phyloP scores from a whole-genome alignment of 2,888 invertebrate genomes.

The Eumerus sabulonum region DNA sequence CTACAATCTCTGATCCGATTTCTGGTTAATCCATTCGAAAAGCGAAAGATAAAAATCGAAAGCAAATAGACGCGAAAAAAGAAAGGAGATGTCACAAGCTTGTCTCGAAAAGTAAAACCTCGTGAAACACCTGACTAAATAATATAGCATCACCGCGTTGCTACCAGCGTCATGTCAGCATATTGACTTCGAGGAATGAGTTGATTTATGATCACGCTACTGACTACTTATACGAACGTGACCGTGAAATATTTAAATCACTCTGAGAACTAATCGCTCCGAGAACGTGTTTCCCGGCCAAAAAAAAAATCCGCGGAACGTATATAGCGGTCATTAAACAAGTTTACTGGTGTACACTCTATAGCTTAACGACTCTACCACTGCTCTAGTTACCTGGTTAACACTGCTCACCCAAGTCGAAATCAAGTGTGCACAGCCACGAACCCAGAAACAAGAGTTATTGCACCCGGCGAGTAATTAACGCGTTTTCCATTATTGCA shows the following conservation, averaged over 20 bases:
- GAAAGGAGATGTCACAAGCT: not conserved
- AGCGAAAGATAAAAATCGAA: constrained; percentile 10
- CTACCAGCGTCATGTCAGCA: too few relatives aligned
- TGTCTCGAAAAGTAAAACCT: too few relatives aligned
- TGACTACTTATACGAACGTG: constrained; percentile 20
- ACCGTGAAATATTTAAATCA: constrained; percentile 32
- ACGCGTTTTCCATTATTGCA: constrained; percentile 18
- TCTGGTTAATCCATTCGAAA: too few relatives aligned
- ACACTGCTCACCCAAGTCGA: too few relatives aligned
- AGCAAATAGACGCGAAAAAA: constrained; percentile 8
- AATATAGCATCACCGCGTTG: too few relatives aligned
- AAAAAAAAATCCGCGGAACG: not conserved
- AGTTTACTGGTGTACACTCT: not conserved
- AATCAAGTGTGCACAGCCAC: too few relatives aligned
- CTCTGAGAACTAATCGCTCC: not conserved
- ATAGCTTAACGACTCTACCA: not conserved
- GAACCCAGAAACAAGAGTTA: not conserved
- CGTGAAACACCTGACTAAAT: too few relatives aligned
- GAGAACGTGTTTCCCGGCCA: constrained; percentile 22
- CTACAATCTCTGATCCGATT: too few relatives aligned
- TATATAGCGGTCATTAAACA: not conserved
- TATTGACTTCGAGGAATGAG: constrained; percentile 3
- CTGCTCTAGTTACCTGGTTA: not conserved
- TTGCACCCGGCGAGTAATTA: constrained; percentile 11
- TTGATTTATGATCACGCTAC: constrained; percentile 9